Evolutionary conservation across 2,888 invertebrate species (phyloP).

Genomic region (Muscina levida): DNA sequence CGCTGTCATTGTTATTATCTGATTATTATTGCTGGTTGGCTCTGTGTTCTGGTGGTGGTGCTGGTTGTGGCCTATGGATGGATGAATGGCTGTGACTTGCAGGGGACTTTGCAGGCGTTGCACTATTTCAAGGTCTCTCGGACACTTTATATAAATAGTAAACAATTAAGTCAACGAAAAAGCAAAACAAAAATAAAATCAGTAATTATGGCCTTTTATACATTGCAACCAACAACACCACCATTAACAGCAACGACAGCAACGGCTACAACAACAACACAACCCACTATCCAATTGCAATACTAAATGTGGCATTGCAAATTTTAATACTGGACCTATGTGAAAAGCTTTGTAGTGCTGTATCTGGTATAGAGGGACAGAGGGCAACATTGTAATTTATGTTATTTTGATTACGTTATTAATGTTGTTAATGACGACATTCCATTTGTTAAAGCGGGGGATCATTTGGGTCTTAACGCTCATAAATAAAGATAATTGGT

Average conservation of each 20-base stretch:
- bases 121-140: slow-evolving; percentile 75
- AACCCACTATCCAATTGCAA: not conserved
- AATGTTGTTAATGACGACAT: slow-evolving; percentile 34
- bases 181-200: too few species aligned
- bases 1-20: slow-evolving; percentile 48
- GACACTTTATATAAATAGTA: slow-evolving; percentile 64
- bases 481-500: slow-evolving; percentile 29
- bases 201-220: slow-evolving; percentile 57
- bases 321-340: not conserved
- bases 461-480: slow-evolving; percentile 20
- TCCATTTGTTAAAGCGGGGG: slow-evolving; percentile 36
- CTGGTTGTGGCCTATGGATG: slow-evolving; percentile 3
- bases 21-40: slow-evolving; percentile 45
- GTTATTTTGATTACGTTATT: slow-evolving; percentile 49
- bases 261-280: too few species aligned
- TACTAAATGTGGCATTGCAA: not conserved
- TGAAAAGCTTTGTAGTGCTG: not conserved
- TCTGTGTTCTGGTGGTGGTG: slow-evolving; percentile 29
- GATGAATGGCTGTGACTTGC: slow-evolving; percentile 50
- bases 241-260: not conserved
- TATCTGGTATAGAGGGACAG: not conserved
- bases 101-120: slow-evolving; percentile 72
- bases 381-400: slow-evolving; percentile 14
- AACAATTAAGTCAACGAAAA: slow-evolving; percentile 64
- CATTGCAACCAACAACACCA: slow-evolving; percentile 4